Conservation (phyloP, 2,797 vertebrate species). For the Etheostoma nigrum region DNA sequence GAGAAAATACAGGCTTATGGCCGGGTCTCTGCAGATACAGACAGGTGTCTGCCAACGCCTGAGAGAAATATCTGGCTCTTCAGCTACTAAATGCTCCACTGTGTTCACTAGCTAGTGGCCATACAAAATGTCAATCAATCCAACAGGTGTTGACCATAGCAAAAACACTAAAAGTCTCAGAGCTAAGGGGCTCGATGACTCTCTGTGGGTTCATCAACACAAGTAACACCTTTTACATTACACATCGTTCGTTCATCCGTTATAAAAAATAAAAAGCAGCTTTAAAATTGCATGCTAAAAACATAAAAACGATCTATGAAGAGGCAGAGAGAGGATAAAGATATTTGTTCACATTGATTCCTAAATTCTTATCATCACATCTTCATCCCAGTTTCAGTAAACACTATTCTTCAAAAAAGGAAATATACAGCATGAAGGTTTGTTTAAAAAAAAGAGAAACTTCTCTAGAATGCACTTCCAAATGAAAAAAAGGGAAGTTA, state of each 20-base stretch:
- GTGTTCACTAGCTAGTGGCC: no score
- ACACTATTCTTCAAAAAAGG: background rate
- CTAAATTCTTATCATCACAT: background rate
- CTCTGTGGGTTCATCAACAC: background rate
- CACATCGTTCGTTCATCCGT: background rate
- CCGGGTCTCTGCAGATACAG: no score
- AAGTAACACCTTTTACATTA: background rate
- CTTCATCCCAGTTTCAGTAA: conserved; percentile 3
- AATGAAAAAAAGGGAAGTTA: conserved; percentile 20
- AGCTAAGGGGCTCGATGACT: background rate
- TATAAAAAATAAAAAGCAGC: background rate
- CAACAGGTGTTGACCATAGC: background rate
- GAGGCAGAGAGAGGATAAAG: background rate
- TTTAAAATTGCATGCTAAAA: background rate
- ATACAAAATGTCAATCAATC: background rate
- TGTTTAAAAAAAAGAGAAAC: background rate
- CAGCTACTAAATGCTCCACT: no score
- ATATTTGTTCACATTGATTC: background rate
- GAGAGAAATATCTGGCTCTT: no score
- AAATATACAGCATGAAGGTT: background rate
- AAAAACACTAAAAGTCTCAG: background rate
- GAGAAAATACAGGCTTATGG: no score
- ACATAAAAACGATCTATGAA: background rate
- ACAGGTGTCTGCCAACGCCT: no score
- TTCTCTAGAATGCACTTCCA: background rate